Conservation (phyloP, 2,888 invertebrate genomes). For the Criorhina ranunculi region DNA sequence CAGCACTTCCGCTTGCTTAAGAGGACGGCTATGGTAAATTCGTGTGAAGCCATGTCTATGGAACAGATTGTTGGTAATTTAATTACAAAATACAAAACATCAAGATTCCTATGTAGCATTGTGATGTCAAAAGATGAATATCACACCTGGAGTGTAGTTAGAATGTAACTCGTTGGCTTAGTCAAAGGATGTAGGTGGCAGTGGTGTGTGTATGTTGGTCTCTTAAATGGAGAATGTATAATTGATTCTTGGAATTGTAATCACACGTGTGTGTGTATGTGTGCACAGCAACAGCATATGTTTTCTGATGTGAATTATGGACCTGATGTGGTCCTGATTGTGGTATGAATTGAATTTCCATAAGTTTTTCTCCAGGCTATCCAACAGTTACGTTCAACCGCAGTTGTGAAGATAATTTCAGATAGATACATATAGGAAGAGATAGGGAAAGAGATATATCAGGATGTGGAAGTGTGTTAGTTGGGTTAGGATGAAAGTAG, state of each 20-base stretch:
- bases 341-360: constrained; percentile 45
- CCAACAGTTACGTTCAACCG: constrained; percentile 21
- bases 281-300: constrained; percentile 17
- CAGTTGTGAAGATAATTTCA: constrained; percentile 4
- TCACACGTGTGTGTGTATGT: constrained; percentile 3
- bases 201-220: background rate
- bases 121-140: constrained; percentile 63
- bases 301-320: constrained; percentile 33
- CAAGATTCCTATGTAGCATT: constrained; percentile 39
- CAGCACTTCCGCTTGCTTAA: background rate
- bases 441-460: background rate
- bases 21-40: background rate
- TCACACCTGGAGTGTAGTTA: constrained; percentile 60
- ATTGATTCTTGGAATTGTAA: constrained; percentile 25
- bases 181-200: background rate
- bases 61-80: constrained; percentile 29
- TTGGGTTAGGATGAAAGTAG: background rate
- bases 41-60: background rate
- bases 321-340: constrained; percentile 39
- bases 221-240: constrained; percentile 29
- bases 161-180: background rate
- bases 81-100: constrained; percentile 67
- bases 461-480: background rate
- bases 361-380: constrained; percentile 33
- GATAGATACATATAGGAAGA: no score